Evolutionary conservation across 2,113 vertebrate species (phyloP), one percentile per base, ranked within the genome.

Genomic region (Hucho hucho): DNA sequence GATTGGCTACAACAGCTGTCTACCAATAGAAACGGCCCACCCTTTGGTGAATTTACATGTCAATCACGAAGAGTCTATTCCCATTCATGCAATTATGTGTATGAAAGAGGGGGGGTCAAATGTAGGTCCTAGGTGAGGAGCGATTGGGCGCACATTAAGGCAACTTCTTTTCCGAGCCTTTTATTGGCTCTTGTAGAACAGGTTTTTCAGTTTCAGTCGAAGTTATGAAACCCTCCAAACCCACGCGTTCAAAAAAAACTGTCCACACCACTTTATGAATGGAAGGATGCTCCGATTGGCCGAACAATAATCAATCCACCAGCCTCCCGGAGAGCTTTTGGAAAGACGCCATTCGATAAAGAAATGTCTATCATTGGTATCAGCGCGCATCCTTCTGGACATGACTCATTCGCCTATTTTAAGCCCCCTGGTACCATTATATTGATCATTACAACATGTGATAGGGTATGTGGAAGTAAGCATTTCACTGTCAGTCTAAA

Each of bases 181-280:
- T 70, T 32, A 93, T 92, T 92, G 93, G 92, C 77, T 86, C 71
- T 61, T 66, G 9, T 67, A 63, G 83, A 90, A 88, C 90, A 87
- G 92, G 86, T 91, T 90, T 86, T 87, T 88, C 86, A 78, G 90
- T 88, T 91, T 92, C 90, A 87, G 80, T 88, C 77, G 87, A 83
- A 83, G 87, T 93, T 93, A 93, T 84, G 91, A 93, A 93, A 93
- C 90, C 84, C 77, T 77, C 80, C 85, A 73, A 89, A 85, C 89
- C 92, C 88, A 90, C 88, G 89, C 88, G 82, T 84, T 82, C 58
- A 73, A 77, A 87, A 49, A 32, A 73, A 88, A 81, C 88, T 86
- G 88, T 88, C 85, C 90, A 75, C 85, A 84, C 86, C 87, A 87
- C 88, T 94, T 93, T 91, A 93, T 94, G 92, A 94, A 94, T 94